Conservation (phyloP, 2,888 invertebrate genomes). For the Brenthis hecate region DNA sequence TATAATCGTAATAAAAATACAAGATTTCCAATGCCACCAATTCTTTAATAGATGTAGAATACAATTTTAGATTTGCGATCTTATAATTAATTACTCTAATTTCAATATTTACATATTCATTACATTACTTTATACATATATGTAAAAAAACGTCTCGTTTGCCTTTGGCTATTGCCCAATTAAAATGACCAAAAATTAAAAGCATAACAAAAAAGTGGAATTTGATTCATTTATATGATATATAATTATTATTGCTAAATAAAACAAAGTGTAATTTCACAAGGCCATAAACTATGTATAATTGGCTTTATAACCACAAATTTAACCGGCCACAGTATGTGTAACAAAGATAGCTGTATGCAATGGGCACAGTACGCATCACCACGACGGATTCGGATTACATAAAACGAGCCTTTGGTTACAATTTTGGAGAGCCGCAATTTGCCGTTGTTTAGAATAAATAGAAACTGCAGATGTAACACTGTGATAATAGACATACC, state of each 20-base stretch:
- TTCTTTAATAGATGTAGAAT: too few relatives aligned
- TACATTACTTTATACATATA: slow-evolving; percentile 2
- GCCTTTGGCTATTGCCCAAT: background rate
- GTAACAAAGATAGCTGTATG: slow-evolving; percentile 7
- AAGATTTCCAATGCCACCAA: too few relatives aligned
- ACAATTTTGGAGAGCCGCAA: slow-evolving; percentile 33
- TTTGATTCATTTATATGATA: too few relatives aligned
- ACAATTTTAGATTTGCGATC: too few relatives aligned
- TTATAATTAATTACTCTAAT: too few relatives aligned
- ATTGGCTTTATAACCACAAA: slow-evolving; percentile 15
- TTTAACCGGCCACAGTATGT: background rate
- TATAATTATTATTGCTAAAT: background rate
- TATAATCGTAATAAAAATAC: too few relatives aligned
- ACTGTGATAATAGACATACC: slow-evolving; percentile 36
- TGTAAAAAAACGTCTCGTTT: background rate
- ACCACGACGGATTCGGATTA: slow-evolving; percentile 28
- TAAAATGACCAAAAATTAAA: too few relatives aligned
- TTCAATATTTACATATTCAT: slow-evolving; percentile 4
- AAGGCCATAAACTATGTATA: slow-evolving; percentile 18
- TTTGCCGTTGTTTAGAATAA: slow-evolving; percentile 34
- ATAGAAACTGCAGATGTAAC: slow-evolving; percentile 40
- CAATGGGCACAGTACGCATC: slow-evolving; percentile 22
- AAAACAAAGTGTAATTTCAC: slow-evolving; percentile 2
- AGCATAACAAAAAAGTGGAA: too few relatives aligned
- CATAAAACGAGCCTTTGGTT: slow-evolving; percentile 35